Percentiles rank a stretch among this genome's conserved stretches.
Conservation (phyloP, 2,113 vertebrate species). For the Phaethornis superciliosus region DNA sequence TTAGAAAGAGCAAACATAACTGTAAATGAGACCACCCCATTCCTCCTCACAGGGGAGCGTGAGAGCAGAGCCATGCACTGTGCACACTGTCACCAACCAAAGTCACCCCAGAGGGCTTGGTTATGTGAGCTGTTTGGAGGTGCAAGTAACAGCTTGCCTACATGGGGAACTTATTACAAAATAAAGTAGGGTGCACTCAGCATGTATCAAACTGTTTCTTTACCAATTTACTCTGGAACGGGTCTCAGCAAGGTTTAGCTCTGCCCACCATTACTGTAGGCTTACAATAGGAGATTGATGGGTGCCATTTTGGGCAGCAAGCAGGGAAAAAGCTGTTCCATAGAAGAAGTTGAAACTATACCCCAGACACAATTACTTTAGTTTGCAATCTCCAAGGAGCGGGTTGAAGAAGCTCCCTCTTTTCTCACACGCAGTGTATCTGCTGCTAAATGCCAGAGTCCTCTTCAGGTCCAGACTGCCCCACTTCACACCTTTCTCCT, state of each 20-base stretch:
- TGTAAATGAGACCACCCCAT: background rate
- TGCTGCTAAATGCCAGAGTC: background rate
- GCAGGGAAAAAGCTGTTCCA: background rate
- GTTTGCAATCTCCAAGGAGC: background rate
- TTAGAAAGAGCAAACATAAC: background rate
- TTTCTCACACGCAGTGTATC: fast-evolving
- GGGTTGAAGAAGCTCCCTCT: background rate
- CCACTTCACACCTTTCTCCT: background rate
- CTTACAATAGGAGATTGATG: background rate
- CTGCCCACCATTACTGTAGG: background rate
- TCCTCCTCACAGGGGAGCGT: background rate
- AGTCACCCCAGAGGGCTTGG: background rate
- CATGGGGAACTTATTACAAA: background rate
- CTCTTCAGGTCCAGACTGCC: background rate
- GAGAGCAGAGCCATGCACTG: background rate
- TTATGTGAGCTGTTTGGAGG: background rate
- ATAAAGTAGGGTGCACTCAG: background rate
- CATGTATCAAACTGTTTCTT: fast-evolving
- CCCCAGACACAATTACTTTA: background rate
- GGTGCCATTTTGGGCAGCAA: background rate
- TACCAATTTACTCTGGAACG: background rate
- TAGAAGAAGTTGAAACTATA: background rate
- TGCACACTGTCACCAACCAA: background rate
- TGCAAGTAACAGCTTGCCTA: background rate
- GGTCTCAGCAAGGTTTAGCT: background rate